phyloP scores from a whole-genome alignment of 2,113 vertebrate genomes.

The Melospiza georgiana region DNA sequence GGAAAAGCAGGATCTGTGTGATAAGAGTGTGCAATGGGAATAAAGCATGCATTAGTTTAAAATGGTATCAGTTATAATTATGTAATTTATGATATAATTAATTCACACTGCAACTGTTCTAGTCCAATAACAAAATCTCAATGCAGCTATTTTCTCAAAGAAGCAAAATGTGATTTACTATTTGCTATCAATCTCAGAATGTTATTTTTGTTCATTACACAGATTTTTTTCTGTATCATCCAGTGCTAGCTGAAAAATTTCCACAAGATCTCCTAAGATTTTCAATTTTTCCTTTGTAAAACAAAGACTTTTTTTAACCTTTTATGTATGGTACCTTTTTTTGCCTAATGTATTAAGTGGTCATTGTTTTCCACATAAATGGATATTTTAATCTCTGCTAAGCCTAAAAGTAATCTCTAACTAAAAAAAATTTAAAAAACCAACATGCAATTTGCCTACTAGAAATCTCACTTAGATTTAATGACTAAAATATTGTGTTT shows the following conservation, averaged over 20 bases:
- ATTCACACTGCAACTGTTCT: background rate
- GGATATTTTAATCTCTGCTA: background rate
- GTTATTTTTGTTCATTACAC: background rate
- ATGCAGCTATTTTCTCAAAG: background rate
- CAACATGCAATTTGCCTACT: background rate
- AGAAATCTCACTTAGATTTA: background rate
- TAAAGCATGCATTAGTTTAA: background rate
- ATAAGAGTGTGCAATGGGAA: background rate
- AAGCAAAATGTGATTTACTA: background rate
- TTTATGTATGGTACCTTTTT: background rate
- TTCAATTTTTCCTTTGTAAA: background rate
- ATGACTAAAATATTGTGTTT: background rate
- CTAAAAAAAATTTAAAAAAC: rapidly evolving
- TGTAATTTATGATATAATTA: background rate
- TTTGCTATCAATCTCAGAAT: background rate
- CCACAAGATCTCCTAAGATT: background rate
- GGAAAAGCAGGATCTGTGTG: background rate
- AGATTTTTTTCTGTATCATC: background rate
- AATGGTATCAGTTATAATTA: background rate
- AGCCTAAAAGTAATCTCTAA: background rate
- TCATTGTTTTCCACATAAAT: background rate
- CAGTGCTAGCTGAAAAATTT: background rate
- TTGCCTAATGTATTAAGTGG: background rate
- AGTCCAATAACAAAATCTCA: background rate
- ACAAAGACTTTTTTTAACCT: background rate